phyloP scores from a whole-genome alignment of 1,140 invertebrate genomes.

The Triops longicaudatus region DNA sequence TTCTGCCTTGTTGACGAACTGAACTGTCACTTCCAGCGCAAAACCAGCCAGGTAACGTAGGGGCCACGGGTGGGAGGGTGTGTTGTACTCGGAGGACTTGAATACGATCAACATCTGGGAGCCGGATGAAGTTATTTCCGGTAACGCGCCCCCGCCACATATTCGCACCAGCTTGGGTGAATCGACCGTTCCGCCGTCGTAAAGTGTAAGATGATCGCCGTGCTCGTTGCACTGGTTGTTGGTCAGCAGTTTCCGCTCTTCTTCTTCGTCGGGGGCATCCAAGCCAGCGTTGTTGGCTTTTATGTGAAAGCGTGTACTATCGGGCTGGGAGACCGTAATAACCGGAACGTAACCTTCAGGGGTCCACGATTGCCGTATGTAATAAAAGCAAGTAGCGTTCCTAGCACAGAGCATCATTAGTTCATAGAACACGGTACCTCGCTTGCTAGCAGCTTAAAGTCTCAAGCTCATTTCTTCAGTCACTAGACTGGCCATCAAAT shows the following conservation, averaged over 20 bases:
- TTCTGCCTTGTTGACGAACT: slow-evolving; percentile 60
- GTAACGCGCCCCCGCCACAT: slow-evolving; percentile 71
- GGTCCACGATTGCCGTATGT: slow-evolving; percentile 23
- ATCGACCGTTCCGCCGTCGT: slow-evolving; percentile 52
- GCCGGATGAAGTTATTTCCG: slow-evolving; percentile 66
- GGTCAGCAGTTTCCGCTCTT: slow-evolving; percentile 31
- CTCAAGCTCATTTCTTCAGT: background rate
- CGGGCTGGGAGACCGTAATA: slow-evolving; percentile 31
- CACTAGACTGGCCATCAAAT: background rate
- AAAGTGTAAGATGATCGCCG: slow-evolving; percentile 66
- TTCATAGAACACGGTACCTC: background rate
- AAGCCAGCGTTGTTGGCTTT: slow-evolving; percentile 1
- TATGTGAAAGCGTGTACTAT: slow-evolving; percentile 9
- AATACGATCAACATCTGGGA: slow-evolving; percentile 70
- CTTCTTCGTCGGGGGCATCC: background rate
- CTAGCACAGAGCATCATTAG: background rate
- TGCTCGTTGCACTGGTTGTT: slow-evolving; percentile 35
- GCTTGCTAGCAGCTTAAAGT: background rate
- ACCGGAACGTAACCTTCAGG: slow-evolving; percentile 30
- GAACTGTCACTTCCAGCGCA: slow-evolving; percentile 67
- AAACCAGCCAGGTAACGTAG: slow-evolving; percentile 68
- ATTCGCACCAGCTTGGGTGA: slow-evolving; percentile 65
- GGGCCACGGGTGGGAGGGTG: slow-evolving; percentile 67
- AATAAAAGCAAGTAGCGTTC: slow-evolving; percentile 23
- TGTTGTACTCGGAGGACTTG: slow-evolving; percentile 64